Conservation (phyloP, 2,113 vertebrate species). For the Todiramphus saurophagus region DNA sequence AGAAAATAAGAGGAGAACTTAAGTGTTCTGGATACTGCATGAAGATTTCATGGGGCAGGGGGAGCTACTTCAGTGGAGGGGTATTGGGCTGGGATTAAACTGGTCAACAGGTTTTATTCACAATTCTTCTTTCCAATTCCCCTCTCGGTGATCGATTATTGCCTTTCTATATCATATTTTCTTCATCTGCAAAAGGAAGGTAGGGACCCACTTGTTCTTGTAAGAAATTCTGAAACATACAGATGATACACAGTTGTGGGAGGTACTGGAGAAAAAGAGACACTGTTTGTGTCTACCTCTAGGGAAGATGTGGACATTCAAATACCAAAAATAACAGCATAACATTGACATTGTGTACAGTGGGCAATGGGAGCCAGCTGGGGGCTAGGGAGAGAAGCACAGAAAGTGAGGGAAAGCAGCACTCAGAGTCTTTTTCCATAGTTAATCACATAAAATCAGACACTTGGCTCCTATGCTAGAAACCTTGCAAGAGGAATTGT, state of each 20-base stretch:
- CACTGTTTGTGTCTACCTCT: not conserved
- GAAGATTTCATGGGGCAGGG: not conserved
- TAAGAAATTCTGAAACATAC: not conserved
- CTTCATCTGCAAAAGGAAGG: not conserved
- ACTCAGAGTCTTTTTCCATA: not conserved
- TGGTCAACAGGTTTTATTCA: not conserved
- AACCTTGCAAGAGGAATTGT: not conserved
- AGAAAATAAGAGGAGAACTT: not conserved
- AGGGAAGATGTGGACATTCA: not conserved
- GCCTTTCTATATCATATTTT: not conserved
- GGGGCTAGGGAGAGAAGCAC: accelerated
- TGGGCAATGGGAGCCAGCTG: not conserved
- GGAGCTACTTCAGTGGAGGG: not conserved
- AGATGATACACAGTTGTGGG: not conserved
- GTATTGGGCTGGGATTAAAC: not conserved
- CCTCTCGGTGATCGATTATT: not conserved
- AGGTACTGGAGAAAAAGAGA: not conserved
- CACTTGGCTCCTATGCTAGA: not conserved
- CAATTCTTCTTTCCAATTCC: not conserved
- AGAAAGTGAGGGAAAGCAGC: not conserved
- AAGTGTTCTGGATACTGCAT: not conserved
- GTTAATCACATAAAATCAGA: not conserved
- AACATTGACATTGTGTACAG: not conserved
- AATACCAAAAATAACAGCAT: not conserved
- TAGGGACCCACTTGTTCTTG: not conserved